Evolutionary conservation across 2,888 invertebrate species (phyloP), one percentile per base, ranked within the genome.

Genomic region (Ceramica pisi): DNA sequence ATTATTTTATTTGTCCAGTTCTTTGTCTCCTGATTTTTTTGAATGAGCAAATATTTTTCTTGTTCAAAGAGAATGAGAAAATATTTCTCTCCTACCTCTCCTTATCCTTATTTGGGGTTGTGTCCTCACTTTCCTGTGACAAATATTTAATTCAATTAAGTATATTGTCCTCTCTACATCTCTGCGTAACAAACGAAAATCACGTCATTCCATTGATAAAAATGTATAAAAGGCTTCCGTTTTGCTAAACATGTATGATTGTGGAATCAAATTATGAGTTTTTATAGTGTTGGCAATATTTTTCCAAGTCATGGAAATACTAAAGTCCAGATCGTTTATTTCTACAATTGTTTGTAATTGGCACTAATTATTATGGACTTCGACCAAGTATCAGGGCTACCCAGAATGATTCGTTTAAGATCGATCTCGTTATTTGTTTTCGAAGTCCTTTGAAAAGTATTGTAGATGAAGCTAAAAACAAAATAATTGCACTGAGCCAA

Each of bases 361-460:
- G 9, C 9, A 48, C 5, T 56, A 68, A 69, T 69, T 56, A 8
- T 10, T 63, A 64, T 57, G 44, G 23, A 64, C 63, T 63, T 63
- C 31, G 31, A 26, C 35, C 55, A 23, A 16, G 44, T 26, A 35
- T 38, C 14, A 50, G 23, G 16, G 2, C 23, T 19, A 21, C 6
- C 8, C 35, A 38, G 14, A n/a, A 14, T 50, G 7, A n/a, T 2
- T 9, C 21, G n/a, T 50, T 50, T 44, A 44, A 14, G 12, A 44
- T 14, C 26, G 26, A 26, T 26, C 44, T 4, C 6, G 16, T 16
- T 44, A 16, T 44, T 38, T 8, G 6, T n/a, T 48, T 41, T 2
- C n/a, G n/a, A n/a, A n/a, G n/a, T n/a, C n/a, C n/a, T n/a, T n/a
- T n/a, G n/a, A n/a, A n/a, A n/a, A n/a, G n/a, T n/a, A n/a, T 31